Conservation (phyloP, 2,888 invertebrate genomes). For the Willowsia nigromaculata region DNA sequence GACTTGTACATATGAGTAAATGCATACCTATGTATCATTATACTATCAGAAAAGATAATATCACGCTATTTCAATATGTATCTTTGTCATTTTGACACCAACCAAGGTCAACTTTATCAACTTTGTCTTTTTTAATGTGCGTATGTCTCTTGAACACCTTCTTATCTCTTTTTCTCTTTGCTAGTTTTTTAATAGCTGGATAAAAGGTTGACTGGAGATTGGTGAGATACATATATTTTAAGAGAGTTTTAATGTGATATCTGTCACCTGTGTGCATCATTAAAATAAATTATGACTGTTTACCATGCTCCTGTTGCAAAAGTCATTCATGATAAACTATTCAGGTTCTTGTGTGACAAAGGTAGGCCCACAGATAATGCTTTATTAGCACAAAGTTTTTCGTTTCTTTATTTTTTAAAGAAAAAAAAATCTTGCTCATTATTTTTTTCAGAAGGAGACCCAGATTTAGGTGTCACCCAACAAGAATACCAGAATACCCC, state of each 20-base stretch:
- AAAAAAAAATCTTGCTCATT: constrained; percentile 40
- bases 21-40: constrained; percentile 58
- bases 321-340: constrained; percentile 35
- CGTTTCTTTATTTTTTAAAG: neutral
- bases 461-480: constrained; percentile 50
- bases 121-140: constrained; percentile 1
- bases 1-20: neutral
- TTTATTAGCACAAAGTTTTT: neutral
- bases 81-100: constrained; percentile 70
- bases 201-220: constrained; percentile 45
- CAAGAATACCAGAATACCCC: constrained; percentile 22
- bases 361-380: neutral
- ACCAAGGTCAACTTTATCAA: constrained; percentile 58
- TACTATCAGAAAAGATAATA: constrained; percentile 42
- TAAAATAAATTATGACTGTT: constrained; percentile 73
- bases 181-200: constrained; percentile 40
- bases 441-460: constrained; percentile 27
- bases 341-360: neutral
- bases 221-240: constrained; percentile 41
- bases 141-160: neutral
- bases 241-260: constrained; percentile 56
- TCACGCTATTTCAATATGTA: constrained; percentile 47
- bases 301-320: constrained; percentile 41
- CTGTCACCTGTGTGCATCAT: constrained; percentile 69
- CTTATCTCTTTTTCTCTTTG: neutral